Percentiles rank a stretch among this genome's conserved stretches.
These are phyloP conservation scores for Myotis brandtii DNA, from an alignment of 2,113 vertebrate species.

Conservation along the genomic window DNA sequence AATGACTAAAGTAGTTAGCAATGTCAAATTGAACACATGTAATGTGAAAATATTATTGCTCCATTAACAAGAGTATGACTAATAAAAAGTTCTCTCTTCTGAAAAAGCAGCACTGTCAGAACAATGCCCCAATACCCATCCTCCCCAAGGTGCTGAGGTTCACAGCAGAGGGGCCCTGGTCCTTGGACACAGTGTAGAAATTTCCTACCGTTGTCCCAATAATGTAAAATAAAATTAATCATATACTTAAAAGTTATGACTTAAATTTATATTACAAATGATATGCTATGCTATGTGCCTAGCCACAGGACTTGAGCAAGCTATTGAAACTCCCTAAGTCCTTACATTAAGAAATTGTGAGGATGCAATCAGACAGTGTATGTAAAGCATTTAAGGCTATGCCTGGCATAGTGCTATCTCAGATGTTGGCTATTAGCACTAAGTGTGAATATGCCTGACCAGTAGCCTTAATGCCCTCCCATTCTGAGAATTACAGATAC, in stretches of 20 bases:
- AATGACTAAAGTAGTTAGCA: neutral
- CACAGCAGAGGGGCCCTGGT: neutral
- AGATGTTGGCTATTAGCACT: neutral
- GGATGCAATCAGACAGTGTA: neutral
- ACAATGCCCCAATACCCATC: neutral
- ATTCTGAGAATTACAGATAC: neutral
- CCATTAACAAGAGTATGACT: neutral
- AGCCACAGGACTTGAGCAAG: neutral
- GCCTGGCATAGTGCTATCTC: neutral
- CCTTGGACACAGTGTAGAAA: neutral
- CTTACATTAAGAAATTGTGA: neutral
- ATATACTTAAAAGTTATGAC: neutral
- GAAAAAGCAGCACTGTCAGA: constrained; percentile 29
- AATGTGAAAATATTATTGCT: neutral
- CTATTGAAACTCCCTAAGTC: neutral
- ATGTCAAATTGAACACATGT: neutral
- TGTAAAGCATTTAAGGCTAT: accelerated
- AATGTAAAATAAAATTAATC: constrained; percentile 63
- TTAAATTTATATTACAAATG: constrained; percentile 44
- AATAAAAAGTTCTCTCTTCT: neutral
- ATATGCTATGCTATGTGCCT: neutral
- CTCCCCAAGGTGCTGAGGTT: neutral
- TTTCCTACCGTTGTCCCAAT: constrained; percentile 50
- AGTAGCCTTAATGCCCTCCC: neutral
- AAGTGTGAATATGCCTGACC: neutral